Base-by-base conservation (phyloP, 2,113 vertebrate genomes). In the Tragelaphus buxtoni region DNA sequence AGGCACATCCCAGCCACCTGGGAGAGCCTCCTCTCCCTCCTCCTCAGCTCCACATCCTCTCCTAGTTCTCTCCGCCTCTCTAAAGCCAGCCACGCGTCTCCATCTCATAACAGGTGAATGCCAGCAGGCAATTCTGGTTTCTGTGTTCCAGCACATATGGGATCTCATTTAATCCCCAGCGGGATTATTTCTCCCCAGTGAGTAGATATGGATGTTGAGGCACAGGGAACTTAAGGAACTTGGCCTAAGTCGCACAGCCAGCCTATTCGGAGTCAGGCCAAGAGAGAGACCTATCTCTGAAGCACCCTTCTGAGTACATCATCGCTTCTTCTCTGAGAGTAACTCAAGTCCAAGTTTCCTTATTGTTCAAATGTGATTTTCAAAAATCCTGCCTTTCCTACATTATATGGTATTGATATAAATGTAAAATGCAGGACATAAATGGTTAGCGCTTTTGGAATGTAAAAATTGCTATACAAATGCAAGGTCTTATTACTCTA, bases 381-480 rank as follows among this genome's bases (percentile, higher is more conserved):
- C 81, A 84, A 51, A 93, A 65, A 49, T 60, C 13, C 58, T 80
- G 11, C 72, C 42, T 86, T 87, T 35, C 51, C 65, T 96, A 63
- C 9, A 11, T 87, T 89, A 35, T 87, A 42, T 8, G 61, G 61
- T 79, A 91, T 88, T 87, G 56, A 74, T 87, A 58, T 53, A 93
- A 97, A 47, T 91, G 56, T 84, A 79, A 91, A 95, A 89, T 95
- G 87, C 35, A 90, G 80, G 72, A 51, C 12, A 81, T 79, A 87
- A 65, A 69, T 60, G 56, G 56, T 47, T 32, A 92, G 79, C 35
- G 39, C 80, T 95, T 94, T 47, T 91, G 69, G 82, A 94, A 93
- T 76, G 39, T 77, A 96, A 94, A 96, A 96, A 91, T 89, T 90
- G 51, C 72, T 63, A 3, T 85, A 56, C 63, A 91, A 61, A 83